These are phyloP conservation scores for Machimus rusticus DNA, from an alignment of 2,888 invertebrate genomes.

Conservation along the genomic window DNA sequence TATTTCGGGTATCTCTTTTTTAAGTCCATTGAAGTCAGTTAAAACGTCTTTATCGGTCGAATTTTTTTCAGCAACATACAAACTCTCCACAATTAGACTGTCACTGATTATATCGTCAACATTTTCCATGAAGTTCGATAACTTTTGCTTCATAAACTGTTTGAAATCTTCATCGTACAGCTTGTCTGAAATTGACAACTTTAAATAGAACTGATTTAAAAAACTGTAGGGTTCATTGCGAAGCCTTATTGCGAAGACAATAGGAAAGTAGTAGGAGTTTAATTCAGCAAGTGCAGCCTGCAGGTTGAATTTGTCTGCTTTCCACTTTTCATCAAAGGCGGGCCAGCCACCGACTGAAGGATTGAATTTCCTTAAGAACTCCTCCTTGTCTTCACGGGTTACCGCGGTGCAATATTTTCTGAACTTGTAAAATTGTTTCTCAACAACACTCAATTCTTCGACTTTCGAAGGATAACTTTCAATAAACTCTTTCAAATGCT, in stretches of 20 bases:
- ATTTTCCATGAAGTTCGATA: not conserved
- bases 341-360: not conserved
- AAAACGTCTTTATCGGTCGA: not conserved
- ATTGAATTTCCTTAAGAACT: not conserved
- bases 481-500: not conserved
- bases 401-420: not conserved
- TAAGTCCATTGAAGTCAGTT: not conserved
- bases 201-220: not conserved
- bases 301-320: not conserved
- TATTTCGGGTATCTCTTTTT: conserved; percentile 1
- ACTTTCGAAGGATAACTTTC: not conserved
- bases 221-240: not conserved
- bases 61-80: not conserved
- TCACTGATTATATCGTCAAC: not conserved
- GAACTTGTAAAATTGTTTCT: not conserved
- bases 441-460: not conserved
- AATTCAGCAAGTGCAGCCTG: not conserved
- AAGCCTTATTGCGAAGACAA: not conserved
- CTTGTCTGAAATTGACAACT: not conserved
- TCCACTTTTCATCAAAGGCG: not conserved
- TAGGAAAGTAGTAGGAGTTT: not conserved
- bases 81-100: not conserved
- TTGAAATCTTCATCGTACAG: not conserved
- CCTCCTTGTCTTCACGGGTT: not conserved
- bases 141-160: not conserved